Base-by-base conservation (phyloP, 1,140 invertebrate genomes). In the Araneus ventricosus region DNA sequence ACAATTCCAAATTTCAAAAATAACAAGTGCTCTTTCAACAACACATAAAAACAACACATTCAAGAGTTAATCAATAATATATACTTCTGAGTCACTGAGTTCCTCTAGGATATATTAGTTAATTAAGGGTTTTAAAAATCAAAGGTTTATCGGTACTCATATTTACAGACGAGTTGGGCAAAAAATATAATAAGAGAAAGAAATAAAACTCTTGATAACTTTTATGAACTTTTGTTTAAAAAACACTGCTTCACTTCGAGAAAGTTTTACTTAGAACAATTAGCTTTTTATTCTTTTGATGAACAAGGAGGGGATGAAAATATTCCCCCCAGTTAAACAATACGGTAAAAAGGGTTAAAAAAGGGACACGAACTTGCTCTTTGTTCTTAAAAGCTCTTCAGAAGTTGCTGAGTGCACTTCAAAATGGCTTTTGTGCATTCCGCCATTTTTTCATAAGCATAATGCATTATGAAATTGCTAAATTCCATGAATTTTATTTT, bases 231-330 rank as follows among this genome's bases (percentile, higher is more conserved):
- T 52, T 52, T 24, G 10, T 34, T 4, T 14, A 37, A 75, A 75
- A 75, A 84, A 84, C 5, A 4, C 0, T 20, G 45, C n/a, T 84
- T 45, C 82, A 84, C 41, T 52, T 80, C 34, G 5, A 39, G 34
- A 80, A 80, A 80, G 75, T 80, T 80, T 39, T 30, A 45, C n/a
- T 57, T 41, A 84, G 45, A 84, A 52, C 82, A 84, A 84, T 84
- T 84, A 52, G 2, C n/a, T 84, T 52, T 8, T 52, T 52, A 52
- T 84, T 52, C 24, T n/a, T 27, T 22, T 52, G 8, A 41, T 20
- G 20, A 30, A 52, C n/a, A 45, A 17, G 52, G 45, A 52, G n/a
- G 24, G 10, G 17, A 82, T 22, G 30, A 84, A 84, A 84, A 57
- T 52, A 84, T 52, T 84, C 30, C n/a, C n/a, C n/a, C 17, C n/a